phyloP scores from a whole-genome alignment of 2,113 vertebrate species.

The Acanthisitta chloris region DNA sequence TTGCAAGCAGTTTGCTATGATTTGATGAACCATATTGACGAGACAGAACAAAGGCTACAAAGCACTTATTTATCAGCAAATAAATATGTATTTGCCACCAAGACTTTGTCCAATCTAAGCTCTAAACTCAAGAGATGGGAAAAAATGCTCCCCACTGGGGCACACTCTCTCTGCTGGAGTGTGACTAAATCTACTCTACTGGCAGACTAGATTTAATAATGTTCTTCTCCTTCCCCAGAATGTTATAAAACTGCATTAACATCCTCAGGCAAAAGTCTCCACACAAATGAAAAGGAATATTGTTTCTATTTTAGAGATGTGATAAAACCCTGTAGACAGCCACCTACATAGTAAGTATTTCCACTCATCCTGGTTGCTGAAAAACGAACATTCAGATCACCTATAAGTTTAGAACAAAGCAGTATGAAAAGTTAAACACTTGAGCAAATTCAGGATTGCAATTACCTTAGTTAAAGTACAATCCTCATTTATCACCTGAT shows the following conservation, averaged over 20 bases:
- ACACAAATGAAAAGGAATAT: constrained; percentile 56
- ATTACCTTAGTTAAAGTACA: not conserved
- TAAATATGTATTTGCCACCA: not conserved
- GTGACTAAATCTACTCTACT: constrained; percentile 16
- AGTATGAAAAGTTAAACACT: not conserved
- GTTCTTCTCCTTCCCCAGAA: constrained; percentile 9
- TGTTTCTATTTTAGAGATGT: constrained; percentile 44
- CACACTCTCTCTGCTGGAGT: not conserved
- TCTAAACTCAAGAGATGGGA: not conserved
- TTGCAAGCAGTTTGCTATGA: not conserved
- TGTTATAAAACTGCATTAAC: constrained; percentile 48
- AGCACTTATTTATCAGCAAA: not conserved
- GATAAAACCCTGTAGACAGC: constrained; percentile 16
- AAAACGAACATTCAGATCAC: not conserved
- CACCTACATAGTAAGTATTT: constrained; percentile 8
- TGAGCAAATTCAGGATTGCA: not conserved
- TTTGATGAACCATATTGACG: not conserved
- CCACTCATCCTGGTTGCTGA: not conserved
- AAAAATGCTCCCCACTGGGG: not conserved
- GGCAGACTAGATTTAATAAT: constrained; percentile 31
- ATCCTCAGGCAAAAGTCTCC: constrained; percentile 50
- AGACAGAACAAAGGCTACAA: not conserved
- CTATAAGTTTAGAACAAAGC: not conserved
- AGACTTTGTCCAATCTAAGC: not conserved
- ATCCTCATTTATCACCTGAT: not conserved